A percentile compares a stretch with the other conserved stretches of the same genome.
Evolutionary conservation across 1,140 invertebrate species (phyloP).

Genomic region (Caerostris darwini): DNA sequence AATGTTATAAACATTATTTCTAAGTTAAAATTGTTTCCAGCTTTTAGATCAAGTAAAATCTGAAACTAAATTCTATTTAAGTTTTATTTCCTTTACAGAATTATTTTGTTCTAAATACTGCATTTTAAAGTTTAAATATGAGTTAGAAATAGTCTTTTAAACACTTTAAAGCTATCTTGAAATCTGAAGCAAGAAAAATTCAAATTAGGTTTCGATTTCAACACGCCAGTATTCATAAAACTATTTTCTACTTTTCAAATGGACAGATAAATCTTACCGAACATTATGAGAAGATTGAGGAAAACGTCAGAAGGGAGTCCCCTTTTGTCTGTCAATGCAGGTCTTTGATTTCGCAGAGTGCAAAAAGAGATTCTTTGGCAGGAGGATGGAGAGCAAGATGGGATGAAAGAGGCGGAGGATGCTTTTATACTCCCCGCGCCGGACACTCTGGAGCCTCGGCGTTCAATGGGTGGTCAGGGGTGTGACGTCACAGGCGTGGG

Average conservation of each 20-base stretch:
- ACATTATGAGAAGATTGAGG: neutral
- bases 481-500: slow-evolving; percentile 72
- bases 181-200: too few relatives aligned
- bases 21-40: too few relatives aligned
- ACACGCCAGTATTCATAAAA: too few relatives aligned
- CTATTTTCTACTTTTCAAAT: neutral
- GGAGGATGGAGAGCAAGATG: slow-evolving; percentile 20
- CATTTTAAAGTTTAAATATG: too few relatives aligned
- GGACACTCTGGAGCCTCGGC: slow-evolving; percentile 67
- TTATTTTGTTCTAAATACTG: too few relatives aligned
- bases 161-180: too few relatives aligned
- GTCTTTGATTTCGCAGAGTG: neutral
- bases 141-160: too few relatives aligned
- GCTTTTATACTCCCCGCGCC: slow-evolving; percentile 73
- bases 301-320: neutral
- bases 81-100: too few relatives aligned
- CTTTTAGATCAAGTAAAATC: too few relatives aligned
- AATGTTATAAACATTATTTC: too few relatives aligned
- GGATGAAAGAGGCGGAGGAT: slow-evolving; percentile 21
- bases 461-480: slow-evolving; percentile 73
- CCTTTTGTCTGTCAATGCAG: neutral
- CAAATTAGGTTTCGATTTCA: too few relatives aligned
- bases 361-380: neutral
- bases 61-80: too few relatives aligned
- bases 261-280: slow-evolving; percentile 1